These are phyloP conservation scores for Callimorpha dominula DNA, from an alignment of 2,888 invertebrate genomes.

Conservation along the genomic window DNA sequence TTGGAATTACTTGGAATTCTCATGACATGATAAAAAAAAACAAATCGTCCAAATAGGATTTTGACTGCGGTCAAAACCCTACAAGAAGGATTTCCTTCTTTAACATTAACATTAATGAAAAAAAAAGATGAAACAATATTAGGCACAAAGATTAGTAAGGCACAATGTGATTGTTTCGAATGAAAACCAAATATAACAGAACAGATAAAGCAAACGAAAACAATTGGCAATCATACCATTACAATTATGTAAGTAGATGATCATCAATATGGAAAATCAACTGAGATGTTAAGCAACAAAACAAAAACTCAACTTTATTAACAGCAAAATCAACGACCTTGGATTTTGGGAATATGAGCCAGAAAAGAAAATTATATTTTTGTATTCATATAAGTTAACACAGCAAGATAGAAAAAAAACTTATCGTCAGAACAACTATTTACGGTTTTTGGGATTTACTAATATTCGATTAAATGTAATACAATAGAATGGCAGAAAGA, in stretches of 20 bases:
- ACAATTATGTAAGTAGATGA: background rate
- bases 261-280: slow-evolving; percentile 5
- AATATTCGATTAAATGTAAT: background rate
- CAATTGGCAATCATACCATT: background rate
- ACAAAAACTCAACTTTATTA: slow-evolving; percentile 58
- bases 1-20: slow-evolving; percentile 13
- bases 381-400: background rate
- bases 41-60: slow-evolving; percentile 62
- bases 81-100: slow-evolving; percentile 69
- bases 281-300: slow-evolving; percentile 41
- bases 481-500: background rate
- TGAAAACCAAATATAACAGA: slow-evolving; percentile 27
- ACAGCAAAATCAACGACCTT: slow-evolving; percentile 51
- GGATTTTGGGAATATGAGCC: background rate
- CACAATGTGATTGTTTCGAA: slow-evolving; percentile 72
- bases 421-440: slow-evolving; percentile 12
- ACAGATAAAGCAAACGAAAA: slow-evolving; percentile 21
- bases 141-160: slow-evolving; percentile 79
- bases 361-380: background rate
- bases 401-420: slow-evolving; percentile 1
- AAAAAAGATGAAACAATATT: slow-evolving; percentile 59
- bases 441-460: background rate
- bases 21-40: slow-evolving; percentile 28
- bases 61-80: slow-evolving; percentile 58
- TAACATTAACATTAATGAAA: slow-evolving; percentile 44